Conservation (phyloP, 1,140 invertebrate genomes). For the Microplitis demolitor region DNA sequence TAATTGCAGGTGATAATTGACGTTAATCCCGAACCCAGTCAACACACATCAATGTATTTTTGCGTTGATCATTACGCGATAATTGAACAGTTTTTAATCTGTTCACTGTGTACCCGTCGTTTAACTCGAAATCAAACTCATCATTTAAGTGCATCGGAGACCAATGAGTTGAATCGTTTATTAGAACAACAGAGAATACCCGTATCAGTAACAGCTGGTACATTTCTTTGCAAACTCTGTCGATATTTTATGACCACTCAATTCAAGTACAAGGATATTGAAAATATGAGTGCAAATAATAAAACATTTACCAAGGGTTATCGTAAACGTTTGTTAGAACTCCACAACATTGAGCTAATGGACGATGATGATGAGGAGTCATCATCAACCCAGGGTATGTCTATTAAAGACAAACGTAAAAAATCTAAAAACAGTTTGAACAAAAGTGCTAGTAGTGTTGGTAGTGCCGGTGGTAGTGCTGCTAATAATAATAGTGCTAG, state of each 20-base stretch:
- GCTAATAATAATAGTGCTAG: not conserved
- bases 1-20: conserved; percentile 42
- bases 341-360: conserved; percentile 71
- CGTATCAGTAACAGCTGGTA: conserved; percentile 62
- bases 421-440: conserved; percentile 51
- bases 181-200: conserved; percentile 71
- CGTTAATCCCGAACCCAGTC: conserved; percentile 57
- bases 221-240: conserved; percentile 77
- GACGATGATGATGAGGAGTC: conserved; percentile 66
- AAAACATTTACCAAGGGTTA: conserved; percentile 70
- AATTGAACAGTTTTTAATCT: conserved; percentile 74
- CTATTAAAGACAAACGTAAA: conserved; percentile 62
- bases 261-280: conserved; percentile 64
- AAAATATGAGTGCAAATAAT: conserved; percentile 62
- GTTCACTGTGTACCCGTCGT: conserved; percentile 74
- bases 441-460: conserved; percentile 24
- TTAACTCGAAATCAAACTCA: conserved; percentile 75
- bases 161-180: conserved; percentile 69
- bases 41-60: conserved; percentile 60
- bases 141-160: conserved; percentile 65
- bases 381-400: conserved; percentile 42
- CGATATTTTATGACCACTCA: conserved; percentile 75
- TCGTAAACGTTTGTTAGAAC: conserved; percentile 69
- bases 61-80: conserved; percentile 61
- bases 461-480: too few species aligned